Percentiles rank a stretch among this genome's conserved stretches.
Conservation (phyloP, 2,113 vertebrate genomes). For the Tachuris rubrigastra region DNA sequence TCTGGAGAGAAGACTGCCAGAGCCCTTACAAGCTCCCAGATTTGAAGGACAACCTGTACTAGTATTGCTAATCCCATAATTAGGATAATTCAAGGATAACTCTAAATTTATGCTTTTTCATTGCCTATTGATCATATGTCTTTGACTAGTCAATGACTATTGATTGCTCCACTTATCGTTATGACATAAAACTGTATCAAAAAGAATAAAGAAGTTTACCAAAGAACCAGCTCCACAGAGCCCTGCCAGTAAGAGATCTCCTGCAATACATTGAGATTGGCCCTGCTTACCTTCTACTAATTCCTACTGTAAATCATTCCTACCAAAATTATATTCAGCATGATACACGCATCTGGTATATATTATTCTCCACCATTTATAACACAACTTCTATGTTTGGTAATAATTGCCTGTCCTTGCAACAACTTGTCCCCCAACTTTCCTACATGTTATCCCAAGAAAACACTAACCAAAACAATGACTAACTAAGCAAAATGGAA, state of each 20-base stretch:
- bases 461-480: neutral
- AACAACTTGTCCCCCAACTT: neutral
- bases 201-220: neutral
- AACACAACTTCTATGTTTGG: neutral
- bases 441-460: neutral
- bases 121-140: neutral
- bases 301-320: neutral
- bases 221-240: neutral
- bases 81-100: neutral
- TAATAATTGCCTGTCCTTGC: neutral
- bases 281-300: neutral
- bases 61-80: neutral
- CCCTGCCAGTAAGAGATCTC: neutral
- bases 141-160: neutral
- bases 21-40: neutral
- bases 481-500: neutral
- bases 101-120: neutral
- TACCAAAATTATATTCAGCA: neutral
- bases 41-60: neutral
- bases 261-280: neutral
- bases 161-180: neutral
- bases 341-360: neutral
- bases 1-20: neutral
- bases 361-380: neutral
- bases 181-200: neutral